Conservation (phyloP, 35 echinoderm and acorn worm species). For the Heliocidaris tuberculata region DNA sequence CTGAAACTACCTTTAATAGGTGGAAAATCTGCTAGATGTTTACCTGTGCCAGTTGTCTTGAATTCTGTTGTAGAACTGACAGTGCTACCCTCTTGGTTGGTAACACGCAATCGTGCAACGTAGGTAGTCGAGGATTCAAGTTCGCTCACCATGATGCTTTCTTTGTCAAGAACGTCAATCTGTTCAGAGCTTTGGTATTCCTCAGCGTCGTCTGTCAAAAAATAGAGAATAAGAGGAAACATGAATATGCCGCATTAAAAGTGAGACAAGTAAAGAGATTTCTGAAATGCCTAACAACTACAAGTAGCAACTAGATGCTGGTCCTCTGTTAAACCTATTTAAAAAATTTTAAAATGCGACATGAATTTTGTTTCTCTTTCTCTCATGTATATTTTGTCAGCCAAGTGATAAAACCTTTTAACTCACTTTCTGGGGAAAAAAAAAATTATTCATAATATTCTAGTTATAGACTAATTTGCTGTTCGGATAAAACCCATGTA, state of each 20-base stretch:
- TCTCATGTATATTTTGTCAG: background rate
- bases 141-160: constrained; percentile 42
- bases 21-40: background rate
- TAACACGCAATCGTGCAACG: constrained; percentile 11
- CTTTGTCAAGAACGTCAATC: constrained; percentile 57
- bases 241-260: background rate
- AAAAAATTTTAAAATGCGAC: background rate
- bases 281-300: no score
- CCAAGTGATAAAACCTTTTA: no score
- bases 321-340: background rate
- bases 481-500: no score
- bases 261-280: no score
- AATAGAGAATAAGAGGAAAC: background rate
- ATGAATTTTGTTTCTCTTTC: background rate
- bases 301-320: background rate
- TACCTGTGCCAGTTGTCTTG: constrained; percentile 59
- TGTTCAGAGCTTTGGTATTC: background rate
- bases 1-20: no score
- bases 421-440: no score
- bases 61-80: background rate
- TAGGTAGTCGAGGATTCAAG: constrained; percentile 48
- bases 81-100: constrained; percentile 34
- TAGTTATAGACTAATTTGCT: no score
- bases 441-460: no score
- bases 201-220: background rate